Evolutionary conservation across 2,888 invertebrate genomes (phyloP).

Genomic region (Bedellia somnulentella): DNA sequence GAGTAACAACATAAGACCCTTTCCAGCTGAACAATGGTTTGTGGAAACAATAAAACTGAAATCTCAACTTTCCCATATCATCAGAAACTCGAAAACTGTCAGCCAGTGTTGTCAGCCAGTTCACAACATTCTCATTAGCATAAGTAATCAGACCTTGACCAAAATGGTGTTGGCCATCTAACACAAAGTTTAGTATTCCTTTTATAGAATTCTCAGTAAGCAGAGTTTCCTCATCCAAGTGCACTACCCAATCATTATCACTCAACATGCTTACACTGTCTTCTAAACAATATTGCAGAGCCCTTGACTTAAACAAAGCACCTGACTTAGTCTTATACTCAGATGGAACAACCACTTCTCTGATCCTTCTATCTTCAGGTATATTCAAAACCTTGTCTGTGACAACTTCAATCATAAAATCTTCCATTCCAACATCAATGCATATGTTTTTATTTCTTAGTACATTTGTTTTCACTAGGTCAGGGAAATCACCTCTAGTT

Average conservation of each 20-base stretch:
- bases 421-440: conserved; percentile 87
- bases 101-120: conserved; percentile 95
- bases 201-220: conserved; percentile 88
- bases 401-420: conserved; percentile 95
- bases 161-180: conserved; percentile 92
- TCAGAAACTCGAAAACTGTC: conserved; percentile 96
- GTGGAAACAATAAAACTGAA: conserved; percentile 92
- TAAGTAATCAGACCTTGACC: conserved; percentile 96
- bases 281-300: conserved; percentile 93
- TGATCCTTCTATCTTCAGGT: conserved; percentile 75
- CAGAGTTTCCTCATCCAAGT: conserved; percentile 94
- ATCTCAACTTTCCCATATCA: conserved; percentile 94
- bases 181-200: conserved; percentile 91
- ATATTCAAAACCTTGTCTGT: conserved; percentile 85
- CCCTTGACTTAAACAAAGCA: conserved; percentile 91
- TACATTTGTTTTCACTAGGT: conserved; percentile 86
- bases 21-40: conserved; percentile 97
- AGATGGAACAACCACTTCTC: conserved; percentile 87
- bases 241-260: conserved; percentile 95
- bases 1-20: conserved; percentile 95
- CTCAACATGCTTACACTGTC: conserved; percentile 82
- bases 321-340: conserved; percentile 87
- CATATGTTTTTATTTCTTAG: conserved; percentile 85
- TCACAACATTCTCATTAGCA: conserved; percentile 94
- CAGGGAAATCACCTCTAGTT: conserved; percentile 91